A percentile compares a stretch with the other conserved stretches of the same genome.
Evolutionary conservation across 2,888 invertebrate species (phyloP).

Genomic region (Epirrita christyi): DNA sequence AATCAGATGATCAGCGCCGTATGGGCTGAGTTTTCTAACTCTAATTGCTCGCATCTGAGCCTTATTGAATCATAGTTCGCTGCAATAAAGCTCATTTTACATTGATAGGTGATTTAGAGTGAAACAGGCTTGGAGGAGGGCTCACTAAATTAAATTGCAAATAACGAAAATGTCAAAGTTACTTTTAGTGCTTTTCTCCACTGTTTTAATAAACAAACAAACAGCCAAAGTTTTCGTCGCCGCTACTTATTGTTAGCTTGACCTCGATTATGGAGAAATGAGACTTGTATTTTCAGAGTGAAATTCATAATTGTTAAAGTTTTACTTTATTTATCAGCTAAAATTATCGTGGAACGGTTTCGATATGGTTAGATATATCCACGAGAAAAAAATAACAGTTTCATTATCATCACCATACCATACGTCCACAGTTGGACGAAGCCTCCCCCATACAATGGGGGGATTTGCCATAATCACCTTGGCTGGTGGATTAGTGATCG

Average conservation of each 20-base stretch:
- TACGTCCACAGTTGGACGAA: too few relatives aligned
- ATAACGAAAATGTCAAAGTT: constrained; percentile 65
- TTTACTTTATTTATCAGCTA: constrained; percentile 7
- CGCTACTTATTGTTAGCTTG: constrained; percentile 56
- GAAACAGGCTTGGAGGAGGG: constrained; percentile 39
- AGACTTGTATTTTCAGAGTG: constrained; percentile 37
- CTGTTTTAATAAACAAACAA: constrained; percentile 75
- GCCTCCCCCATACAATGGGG: too few relatives aligned
- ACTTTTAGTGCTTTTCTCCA: constrained; percentile 62
- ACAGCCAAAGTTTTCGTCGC: constrained; percentile 64
- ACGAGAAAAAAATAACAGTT: too few relatives aligned
- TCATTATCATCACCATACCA: too few relatives aligned
- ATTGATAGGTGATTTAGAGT: neutral
- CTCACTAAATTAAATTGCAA: constrained; percentile 69
- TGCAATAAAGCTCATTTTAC: neutral
- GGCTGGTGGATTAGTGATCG: too few relatives aligned
- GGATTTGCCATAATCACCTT: too few relatives aligned
- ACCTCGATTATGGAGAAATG: constrained; percentile 56
- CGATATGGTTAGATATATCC: too few relatives aligned
- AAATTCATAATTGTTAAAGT: constrained; percentile 22
- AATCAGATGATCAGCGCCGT: too few relatives aligned
- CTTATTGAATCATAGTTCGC: neutral
- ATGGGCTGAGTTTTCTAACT: too few relatives aligned
- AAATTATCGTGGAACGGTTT: neutral
- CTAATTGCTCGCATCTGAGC: too few relatives aligned